These are phyloP conservation scores for Phainopepla nitens DNA, from an alignment of 2,113 vertebrate species.

Conservation along the genomic window DNA sequence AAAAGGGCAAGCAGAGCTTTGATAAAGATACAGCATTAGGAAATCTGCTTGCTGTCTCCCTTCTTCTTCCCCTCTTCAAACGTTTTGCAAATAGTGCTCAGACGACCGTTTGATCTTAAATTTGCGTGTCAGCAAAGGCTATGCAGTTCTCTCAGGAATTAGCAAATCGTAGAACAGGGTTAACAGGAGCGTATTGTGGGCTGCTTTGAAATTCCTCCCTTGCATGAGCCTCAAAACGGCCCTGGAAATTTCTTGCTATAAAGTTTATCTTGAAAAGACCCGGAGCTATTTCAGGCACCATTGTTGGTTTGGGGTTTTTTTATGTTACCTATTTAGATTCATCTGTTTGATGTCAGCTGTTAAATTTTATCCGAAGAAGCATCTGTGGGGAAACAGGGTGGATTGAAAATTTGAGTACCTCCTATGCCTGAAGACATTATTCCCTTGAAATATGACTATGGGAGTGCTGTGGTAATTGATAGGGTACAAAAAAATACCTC, in stretches of 20 bases:
- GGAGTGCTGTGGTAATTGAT: not conserved
- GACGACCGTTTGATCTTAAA: slow-evolving; percentile 39
- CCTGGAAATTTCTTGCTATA: slow-evolving; percentile 28
- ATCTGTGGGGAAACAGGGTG: not conserved
- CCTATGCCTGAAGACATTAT: not conserved
- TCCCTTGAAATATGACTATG: not conserved
- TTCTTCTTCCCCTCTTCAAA: slow-evolving; percentile 59
- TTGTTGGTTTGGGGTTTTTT: not conserved
- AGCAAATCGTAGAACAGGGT: slow-evolving; percentile 54
- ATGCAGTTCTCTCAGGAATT: slow-evolving; percentile 23
- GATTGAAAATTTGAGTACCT: not conserved
- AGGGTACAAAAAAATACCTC: not conserved
- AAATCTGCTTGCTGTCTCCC: slow-evolving; percentile 42
- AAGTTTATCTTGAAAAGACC: slow-evolving; percentile 41
- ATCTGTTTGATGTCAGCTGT: slow-evolving; percentile 45
- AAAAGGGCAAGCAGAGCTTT: slow-evolving; percentile 29
- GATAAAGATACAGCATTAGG: slow-evolving; percentile 50
- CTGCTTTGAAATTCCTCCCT: slow-evolving; percentile 48
- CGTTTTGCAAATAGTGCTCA: slow-evolving; percentile 54
- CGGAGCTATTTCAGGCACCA: not conserved
- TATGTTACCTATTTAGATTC: slow-evolving; percentile 22
- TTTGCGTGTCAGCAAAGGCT: slow-evolving; percentile 54
- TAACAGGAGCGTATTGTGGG: slow-evolving; percentile 34
- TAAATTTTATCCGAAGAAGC: not conserved
- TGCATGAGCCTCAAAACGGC: slow-evolving; percentile 13